Evolutionary conservation across 92 coral and sea anemone species (phyloP).

Genomic region (Heteractis magnifica): DNA sequence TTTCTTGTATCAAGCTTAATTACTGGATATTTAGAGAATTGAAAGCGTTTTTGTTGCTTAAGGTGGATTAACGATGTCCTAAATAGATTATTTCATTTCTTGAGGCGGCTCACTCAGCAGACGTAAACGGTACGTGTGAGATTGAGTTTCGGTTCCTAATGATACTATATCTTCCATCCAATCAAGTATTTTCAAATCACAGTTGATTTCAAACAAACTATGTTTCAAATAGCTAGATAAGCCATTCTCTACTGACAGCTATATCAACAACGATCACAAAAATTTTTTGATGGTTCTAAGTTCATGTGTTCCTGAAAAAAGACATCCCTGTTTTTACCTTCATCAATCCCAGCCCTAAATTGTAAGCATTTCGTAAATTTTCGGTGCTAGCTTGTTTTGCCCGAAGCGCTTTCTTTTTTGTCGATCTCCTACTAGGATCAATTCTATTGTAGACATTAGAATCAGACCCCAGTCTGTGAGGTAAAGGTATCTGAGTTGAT

Average conservation of each 20-base stretch:
- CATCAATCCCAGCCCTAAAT: not conserved
- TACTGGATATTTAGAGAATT: not conserved
- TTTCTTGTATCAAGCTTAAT: not conserved
- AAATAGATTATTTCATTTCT: not conserved
- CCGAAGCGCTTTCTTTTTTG: not conserved
- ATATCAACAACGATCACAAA: not conserved
- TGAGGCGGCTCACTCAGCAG: not conserved
- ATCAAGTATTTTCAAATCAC: not conserved
- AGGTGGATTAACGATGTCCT: not conserved
- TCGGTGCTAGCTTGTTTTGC: not conserved
- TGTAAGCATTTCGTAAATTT: not conserved
- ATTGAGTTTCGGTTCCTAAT: not conserved
- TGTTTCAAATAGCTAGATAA: not conserved
- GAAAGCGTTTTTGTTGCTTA: not conserved
- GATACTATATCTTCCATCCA: not conserved
- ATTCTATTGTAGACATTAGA: not conserved
- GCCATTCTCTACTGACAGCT: not conserved
- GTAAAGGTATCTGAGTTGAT: not conserved
- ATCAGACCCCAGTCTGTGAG: conserved; percentile 6
- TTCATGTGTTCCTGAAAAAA: not conserved
- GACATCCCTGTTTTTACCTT: not conserved
- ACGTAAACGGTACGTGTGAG: not conserved
- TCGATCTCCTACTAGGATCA: not conserved
- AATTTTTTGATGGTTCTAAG: not conserved
- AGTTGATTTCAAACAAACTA: conserved; percentile 7